Base-by-base conservation (phyloP, 2,888 invertebrate species). In the Ormyrus rosae region DNA sequence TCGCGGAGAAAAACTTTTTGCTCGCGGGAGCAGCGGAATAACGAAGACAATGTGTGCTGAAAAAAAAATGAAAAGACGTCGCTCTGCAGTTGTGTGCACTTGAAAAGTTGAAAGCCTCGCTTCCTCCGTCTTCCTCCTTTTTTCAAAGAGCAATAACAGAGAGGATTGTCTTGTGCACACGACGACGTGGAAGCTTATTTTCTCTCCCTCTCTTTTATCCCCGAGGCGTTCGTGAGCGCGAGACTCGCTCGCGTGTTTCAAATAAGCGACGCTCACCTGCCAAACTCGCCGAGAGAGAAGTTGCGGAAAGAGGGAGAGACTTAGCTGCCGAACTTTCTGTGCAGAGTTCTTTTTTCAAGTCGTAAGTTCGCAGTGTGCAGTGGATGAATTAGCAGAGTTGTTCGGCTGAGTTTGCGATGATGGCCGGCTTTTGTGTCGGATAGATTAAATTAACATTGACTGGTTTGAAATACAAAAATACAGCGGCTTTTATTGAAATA, bases 21-120 rank as follows among this genome's bases (percentile, higher is more conserved):
- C 65, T 34, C 6, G 51, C 6, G 5, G 13, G 51, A 46, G 11
- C 2, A 53, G 61, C 50, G 51, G 64, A 64, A 64, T 46, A 55
- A 63, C n/a, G 19, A 65, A 65, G 51, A 51, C 8, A 34, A 48
- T 10, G 56, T 56, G 65, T 46, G 56, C 64, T 56, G 19, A 46
- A 61, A 73, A 61, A 73, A 34, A 34, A 73, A 64, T 73, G 72
- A 73, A 73, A 73, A 73, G 72, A n/a, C 63, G 63, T 48, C 71
- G 8, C 19, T 34, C 34, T 34, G 34, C 10, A 19, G 60, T 19
- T 60, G 19, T 70, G 11, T n/a, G 4, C 34, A 19, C 60, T 65
- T 45, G 65, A 67, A 67, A 58, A 74, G 67, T 64, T 74, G 74
- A 67, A 67, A 74, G 65, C 48, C 10, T 60, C 68, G 45, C 19